A percentile compares a stretch with the other conserved stretches of the same genome.
Conservation (phyloP, 2,888 invertebrate species). For the Meteorus cinctellus region DNA sequence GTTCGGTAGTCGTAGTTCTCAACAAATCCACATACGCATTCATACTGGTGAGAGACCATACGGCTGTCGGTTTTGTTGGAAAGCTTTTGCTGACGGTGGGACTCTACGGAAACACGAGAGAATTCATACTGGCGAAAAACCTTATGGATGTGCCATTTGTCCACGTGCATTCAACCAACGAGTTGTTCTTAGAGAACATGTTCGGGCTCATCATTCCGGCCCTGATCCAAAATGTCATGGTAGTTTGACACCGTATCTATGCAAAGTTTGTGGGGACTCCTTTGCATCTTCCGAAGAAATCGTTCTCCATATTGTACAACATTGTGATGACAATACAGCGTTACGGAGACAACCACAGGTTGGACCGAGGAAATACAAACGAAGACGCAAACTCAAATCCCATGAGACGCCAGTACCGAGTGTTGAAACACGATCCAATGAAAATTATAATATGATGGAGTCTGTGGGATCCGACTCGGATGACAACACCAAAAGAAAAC, state of each 20-base stretch:
- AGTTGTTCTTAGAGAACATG: conserved; percentile 88
- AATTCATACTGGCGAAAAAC: conserved; percentile 90
- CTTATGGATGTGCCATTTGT: conserved; percentile 90
- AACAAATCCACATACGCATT: conserved; percentile 89
- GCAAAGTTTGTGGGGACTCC: conserved; percentile 84
- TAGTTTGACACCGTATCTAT: conserved; percentile 81
- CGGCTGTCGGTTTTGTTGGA: conserved; percentile 90
- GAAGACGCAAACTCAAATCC: conserved; percentile 83
- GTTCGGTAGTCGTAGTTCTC: conserved; percentile 88
- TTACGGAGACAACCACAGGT: conserved; percentile 86
- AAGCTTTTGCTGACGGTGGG: conserved; percentile 91
- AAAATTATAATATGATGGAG: conserved; percentile 64
- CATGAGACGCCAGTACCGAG: conserved; percentile 72
- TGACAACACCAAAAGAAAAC: conserved; percentile 69
- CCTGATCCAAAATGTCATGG: conserved; percentile 81
- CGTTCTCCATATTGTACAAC: conserved; percentile 88
- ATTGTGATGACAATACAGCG: conserved; percentile 90
- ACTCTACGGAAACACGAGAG: conserved; percentile 89
- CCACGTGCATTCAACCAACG: conserved; percentile 91
- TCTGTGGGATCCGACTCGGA: conserved; percentile 66
- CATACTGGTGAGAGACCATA: conserved; percentile 91
- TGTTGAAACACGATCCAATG: conserved; percentile 52
- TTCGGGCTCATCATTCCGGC: conserved; percentile 89
- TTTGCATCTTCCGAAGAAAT: conserved; percentile 83
- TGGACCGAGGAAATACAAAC: conserved; percentile 86